Evolutionary conservation across 35 echinoderm and acorn worm genomes (phyloP).

Genomic region (Patiria miniata): DNA sequence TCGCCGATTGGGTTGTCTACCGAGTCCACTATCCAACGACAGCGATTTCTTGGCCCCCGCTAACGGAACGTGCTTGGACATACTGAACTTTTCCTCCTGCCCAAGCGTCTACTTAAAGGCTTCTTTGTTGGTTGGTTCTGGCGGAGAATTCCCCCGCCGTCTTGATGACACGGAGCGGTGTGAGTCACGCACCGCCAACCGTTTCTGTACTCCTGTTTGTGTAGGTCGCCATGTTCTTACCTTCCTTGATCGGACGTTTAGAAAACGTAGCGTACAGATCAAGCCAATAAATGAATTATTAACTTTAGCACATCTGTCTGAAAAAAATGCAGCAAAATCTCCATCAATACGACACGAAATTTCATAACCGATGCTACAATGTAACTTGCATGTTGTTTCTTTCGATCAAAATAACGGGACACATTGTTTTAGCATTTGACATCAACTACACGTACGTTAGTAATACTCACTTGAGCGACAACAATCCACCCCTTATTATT

Average conservation of each 20-base stretch:
- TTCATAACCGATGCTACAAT: no score
- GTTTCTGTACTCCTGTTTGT: slow-evolving; percentile 3
- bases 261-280: not conserved
- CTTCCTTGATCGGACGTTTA: not conserved
- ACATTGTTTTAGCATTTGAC: not conserved
- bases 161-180: slow-evolving; percentile 7
- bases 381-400: no score
- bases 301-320: no score
- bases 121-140: not conserved
- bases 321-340: no score
- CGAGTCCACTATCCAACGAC: not conserved
- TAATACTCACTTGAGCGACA: not conserved
- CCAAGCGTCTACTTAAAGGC: slow-evolving; percentile 1
- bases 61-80: not conserved
- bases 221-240: not conserved
- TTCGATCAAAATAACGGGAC: no score
- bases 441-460: not conserved
- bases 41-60: not conserved
- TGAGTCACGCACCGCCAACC: slow-evolving; percentile 18
- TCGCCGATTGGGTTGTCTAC: slow-evolving; percentile 5
- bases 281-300: not conserved
- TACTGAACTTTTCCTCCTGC: slow-evolving; percentile 1
- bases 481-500: slow-evolving; percentile 21
- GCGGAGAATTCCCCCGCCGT: slow-evolving; percentile 17
- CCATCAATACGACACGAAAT: no score